Evolutionary conservation across 1,140 invertebrate genomes (phyloP).

Genomic region (Carposina sasakii): DNA sequence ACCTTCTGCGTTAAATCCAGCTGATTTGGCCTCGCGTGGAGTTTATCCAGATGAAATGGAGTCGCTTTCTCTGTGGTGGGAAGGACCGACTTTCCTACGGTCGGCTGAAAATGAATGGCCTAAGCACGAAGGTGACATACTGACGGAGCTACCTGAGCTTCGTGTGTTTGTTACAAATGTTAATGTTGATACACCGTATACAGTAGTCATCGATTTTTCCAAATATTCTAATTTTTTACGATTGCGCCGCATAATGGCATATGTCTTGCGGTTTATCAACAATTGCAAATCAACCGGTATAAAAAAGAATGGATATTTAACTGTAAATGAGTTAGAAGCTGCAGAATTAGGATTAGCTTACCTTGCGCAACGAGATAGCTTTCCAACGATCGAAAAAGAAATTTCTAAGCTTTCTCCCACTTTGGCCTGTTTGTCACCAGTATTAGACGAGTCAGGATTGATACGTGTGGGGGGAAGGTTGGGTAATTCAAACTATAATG

Average conservation of each 20-base stretch:
- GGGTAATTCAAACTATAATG: background rate
- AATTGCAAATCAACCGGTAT: slow-evolving; percentile 1
- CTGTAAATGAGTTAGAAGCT: slow-evolving; percentile 1
- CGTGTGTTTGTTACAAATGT: background rate
- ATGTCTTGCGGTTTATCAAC: slow-evolving; percentile 1
- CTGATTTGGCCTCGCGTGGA: background rate
- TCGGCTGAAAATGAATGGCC: background rate
- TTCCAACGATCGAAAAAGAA: slow-evolving; percentile 4
- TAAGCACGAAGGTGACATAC: background rate
- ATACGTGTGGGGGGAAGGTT: slow-evolving; percentile 6
- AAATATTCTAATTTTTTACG: slow-evolving; percentile 1
- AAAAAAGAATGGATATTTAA: background rate
- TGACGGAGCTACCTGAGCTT: background rate
- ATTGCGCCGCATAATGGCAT: slow-evolving; percentile 1
- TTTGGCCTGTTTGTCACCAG: background rate
- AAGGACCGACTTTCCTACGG: background rate
- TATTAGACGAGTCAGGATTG: slow-evolving; percentile 4
- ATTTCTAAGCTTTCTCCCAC: slow-evolving; percentile 1
- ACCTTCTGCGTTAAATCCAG: background rate
- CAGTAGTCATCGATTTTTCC: background rate
- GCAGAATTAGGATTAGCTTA: background rate
- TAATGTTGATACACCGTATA: background rate
- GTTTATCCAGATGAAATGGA: background rate
- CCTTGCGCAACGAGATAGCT: slow-evolving; percentile 2
- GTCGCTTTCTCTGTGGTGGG: background rate